Percentiles rank a stretch among this genome's conserved stretches.
These are phyloP conservation scores for Syrrhaptes paradoxus DNA, from an alignment of 2,113 vertebrate genomes.

Conservation along the genomic window DNA sequence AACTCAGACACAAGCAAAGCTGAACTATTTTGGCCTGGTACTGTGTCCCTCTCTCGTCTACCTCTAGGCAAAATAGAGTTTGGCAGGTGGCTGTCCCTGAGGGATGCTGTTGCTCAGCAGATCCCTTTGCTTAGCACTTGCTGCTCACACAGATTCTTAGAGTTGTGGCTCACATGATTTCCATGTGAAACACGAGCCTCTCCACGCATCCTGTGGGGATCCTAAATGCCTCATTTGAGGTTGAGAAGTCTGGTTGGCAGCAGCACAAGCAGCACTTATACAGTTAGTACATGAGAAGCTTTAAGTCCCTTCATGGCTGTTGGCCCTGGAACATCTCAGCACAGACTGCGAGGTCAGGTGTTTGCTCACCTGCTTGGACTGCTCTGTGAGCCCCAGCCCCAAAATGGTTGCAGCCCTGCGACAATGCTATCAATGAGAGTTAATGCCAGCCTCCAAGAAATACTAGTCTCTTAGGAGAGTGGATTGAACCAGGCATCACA, in stretches of 20 bases:
- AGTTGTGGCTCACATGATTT: background rate
- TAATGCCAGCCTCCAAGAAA: background rate
- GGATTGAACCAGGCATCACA: background rate
- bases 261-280: background rate
- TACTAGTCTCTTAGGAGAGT: background rate
- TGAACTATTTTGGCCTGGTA: background rate
- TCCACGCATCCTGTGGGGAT: background rate
- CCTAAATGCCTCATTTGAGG: background rate
- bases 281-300: background rate
- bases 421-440: fast-evolving
- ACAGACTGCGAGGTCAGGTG: background rate
- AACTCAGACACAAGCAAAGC: background rate
- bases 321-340: background rate
- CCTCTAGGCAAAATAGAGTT: background rate
- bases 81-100: background rate
- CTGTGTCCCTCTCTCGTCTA: background rate
- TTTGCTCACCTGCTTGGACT: background rate
- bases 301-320: background rate
- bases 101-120: background rate
- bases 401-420: background rate
- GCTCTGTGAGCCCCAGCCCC: background rate
- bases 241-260: background rate
- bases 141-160: background rate
- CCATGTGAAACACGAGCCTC: background rate
- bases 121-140: background rate